Evolutionary conservation across 2,113 vertebrate genomes (phyloP), one percentile per base, ranked within the genome.

Genomic region (Ailurus styani): DNA sequence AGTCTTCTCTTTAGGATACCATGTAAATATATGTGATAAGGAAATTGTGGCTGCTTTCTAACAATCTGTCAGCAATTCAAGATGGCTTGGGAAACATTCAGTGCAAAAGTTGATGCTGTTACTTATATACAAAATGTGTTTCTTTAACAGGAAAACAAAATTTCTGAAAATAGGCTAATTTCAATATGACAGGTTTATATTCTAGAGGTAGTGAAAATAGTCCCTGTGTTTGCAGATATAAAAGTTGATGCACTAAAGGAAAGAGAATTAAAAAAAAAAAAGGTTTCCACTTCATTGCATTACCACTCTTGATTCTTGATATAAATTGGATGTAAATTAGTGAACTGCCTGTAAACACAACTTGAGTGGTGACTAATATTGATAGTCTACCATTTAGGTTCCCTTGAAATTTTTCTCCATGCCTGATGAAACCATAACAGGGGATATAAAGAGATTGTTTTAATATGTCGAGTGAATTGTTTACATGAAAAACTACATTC

Each of bases 341-440:
- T 31, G 17, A 95, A 96, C 82, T 96, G 40, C 64, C 54, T 94
- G 6, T 93, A 98, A 98, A 86, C 0, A 96, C 68, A 97, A 87
- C 79, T 90, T 91, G 66, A 85, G 27, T 42, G 73, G 34, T 92
- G 57, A 85, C 62, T 81, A 75, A 87, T 88, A 96, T 73, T 90
- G 42, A 90, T 93, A 93, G 60, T 77, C 2, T 54, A 55, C 77
- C 42, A 91, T 91, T 82, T 25, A 91, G 62, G 0, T 97, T 97
- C 78, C 45, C 70, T 96, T 83, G 25, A 54, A 98, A 82, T 96
- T 72, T 82, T 82, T 98, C 91, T 87, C 2, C 50, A 73, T 96
- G 68, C 91, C 64, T 97, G 27, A 97, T 91, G 97, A 98, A 97
- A 70, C 6, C 45, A 6, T 83, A 96, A 37, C n/a, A 97, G 42